A percentile compares a stretch with the other conserved stretches of the same genome.
These are phyloP conservation scores for Sitta europaea DNA, from an alignment of 2,113 vertebrate genomes.

Conservation along the genomic window DNA sequence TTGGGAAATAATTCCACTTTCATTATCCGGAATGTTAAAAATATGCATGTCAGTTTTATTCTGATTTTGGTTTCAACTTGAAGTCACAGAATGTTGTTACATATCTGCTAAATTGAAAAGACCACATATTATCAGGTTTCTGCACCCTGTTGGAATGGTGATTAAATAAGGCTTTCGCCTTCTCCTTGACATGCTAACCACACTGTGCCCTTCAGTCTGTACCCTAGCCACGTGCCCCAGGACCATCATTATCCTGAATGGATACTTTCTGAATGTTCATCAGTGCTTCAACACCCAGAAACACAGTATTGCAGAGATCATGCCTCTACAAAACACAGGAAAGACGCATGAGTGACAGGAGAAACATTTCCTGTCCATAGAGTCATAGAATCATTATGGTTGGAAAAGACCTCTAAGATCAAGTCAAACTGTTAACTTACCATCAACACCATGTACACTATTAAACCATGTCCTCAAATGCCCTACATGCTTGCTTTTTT, in stretches of 20 bases:
- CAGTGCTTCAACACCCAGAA: background rate
- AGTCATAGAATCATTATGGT: background rate
- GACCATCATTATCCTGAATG: background rate
- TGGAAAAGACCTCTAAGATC: background rate
- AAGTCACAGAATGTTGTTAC: background rate
- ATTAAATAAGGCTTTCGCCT: background rate
- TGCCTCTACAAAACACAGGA: background rate
- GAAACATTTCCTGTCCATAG: background rate
- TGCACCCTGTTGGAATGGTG: background rate
- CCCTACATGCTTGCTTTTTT: accelerated
- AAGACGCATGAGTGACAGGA: background rate
- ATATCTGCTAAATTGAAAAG: background rate
- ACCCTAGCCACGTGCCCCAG: accelerated
- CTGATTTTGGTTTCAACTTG: constrained; percentile 15
- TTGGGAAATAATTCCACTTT: constrained; percentile 23
- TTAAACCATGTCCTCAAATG: background rate
- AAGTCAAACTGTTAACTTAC: background rate
- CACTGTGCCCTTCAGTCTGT: background rate
- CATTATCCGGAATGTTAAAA: constrained; percentile 3
- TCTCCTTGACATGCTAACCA: background rate
- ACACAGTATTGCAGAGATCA: background rate
- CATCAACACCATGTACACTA: background rate
- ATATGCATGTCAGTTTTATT: background rate
- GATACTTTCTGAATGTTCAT: background rate
- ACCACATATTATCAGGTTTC: background rate